phyloP scores from a whole-genome alignment of 2,888 invertebrate species.

The Antitype chi region DNA sequence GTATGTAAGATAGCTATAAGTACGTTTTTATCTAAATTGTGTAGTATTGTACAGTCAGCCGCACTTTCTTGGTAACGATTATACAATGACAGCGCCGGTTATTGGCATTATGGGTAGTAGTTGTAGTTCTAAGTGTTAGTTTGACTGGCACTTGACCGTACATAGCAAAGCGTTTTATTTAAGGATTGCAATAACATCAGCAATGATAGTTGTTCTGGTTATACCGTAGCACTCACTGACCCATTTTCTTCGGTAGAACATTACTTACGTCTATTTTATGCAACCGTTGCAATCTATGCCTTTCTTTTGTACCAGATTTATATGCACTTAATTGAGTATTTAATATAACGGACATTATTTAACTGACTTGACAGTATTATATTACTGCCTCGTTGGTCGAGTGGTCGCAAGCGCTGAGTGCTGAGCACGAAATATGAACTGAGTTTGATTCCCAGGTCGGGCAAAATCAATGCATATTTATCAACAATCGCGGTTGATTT shows the following conservation, averaged over 20 bases:
- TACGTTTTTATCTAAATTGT: not conserved
- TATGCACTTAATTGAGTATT: not conserved
- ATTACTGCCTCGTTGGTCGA: no score
- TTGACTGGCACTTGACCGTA: not conserved
- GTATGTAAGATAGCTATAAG: no score
- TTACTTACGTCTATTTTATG: conserved; percentile 37
- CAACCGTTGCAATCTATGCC: conserved; percentile 14
- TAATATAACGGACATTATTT: not conserved
- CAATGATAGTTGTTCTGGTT: conserved; percentile 35
- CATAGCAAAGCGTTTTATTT: not conserved
- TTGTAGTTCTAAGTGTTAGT: not conserved
- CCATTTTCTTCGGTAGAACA: conserved; percentile 41
- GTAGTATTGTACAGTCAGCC: not conserved
- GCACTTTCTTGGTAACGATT: not conserved
- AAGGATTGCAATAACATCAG: conserved; percentile 7
- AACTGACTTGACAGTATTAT: no score
- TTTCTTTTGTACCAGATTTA: not conserved
- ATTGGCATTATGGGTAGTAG: not conserved
- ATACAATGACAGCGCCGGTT: not conserved
- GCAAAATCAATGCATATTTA: no score
- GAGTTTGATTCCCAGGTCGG: no score
- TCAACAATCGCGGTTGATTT: no score
- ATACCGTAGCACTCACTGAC: conserved; percentile 28
- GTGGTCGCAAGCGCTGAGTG: no score
- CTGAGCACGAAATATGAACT: no score